Evolutionary conservation across 2,797 vertebrate genomes (phyloP).

Genomic region (Urophycis tenuis): DNA sequence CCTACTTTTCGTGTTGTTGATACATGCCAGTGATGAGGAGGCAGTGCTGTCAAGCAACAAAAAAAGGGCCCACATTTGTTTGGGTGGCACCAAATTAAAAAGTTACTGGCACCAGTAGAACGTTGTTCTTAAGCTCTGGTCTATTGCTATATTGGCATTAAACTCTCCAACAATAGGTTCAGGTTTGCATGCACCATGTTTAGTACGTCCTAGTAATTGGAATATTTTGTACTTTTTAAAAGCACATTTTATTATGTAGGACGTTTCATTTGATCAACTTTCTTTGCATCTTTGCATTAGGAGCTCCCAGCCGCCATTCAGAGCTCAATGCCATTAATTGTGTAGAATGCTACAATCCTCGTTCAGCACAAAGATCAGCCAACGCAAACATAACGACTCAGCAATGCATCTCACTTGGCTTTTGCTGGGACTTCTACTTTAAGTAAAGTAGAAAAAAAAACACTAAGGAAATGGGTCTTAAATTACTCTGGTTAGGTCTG

Average conservation of each 20-base stretch:
- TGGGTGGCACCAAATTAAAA: neutral
- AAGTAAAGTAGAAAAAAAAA: neutral
- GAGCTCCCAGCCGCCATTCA: neutral
- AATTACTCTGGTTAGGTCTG: neutral
- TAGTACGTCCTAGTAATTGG: too few relatives aligned
- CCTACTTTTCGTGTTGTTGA: too few relatives aligned
- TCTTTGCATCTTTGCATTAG: too few relatives aligned
- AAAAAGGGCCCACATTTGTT: neutral
- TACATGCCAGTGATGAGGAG: neutral
- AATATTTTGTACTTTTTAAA: too few relatives aligned
- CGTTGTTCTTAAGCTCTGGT: neutral
- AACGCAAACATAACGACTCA: neutral
- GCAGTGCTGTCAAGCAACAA: neutral
- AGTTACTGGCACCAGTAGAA: neutral
- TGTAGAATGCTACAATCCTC: neutral
- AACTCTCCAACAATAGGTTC: neutral
- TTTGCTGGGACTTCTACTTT: neutral
- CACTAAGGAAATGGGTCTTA: neutral
- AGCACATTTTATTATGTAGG: neutral
- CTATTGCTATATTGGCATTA: neutral
- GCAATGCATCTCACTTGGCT: neutral
- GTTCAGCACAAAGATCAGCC: conserved; percentile 1
- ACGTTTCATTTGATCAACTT: neutral
- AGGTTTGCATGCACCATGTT: neutral
- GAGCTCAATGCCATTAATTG: neutral